Percentiles rank a stretch among this genome's conserved stretches.
These are phyloP conservation scores for Desmodus rotundus DNA, from an alignment of 2,113 vertebrate species.

Conservation along the genomic window DNA sequence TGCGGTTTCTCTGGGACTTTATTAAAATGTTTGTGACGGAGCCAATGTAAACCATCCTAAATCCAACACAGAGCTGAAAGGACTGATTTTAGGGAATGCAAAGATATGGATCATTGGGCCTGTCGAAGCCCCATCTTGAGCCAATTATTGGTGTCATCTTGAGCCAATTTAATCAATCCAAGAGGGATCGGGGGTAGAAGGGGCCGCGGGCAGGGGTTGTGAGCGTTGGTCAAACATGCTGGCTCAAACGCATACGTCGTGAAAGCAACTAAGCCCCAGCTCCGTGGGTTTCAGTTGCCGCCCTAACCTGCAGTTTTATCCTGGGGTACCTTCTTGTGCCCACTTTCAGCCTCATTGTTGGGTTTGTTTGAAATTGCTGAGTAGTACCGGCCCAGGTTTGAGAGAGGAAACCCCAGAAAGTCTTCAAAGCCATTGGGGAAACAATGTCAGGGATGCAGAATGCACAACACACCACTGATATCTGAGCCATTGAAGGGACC, in stretches of 20 bases:
- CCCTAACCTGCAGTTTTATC: conserved; percentile 42
- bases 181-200: conserved; percentile 85
- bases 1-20: conserved; percentile 93
- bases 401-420: not conserved
- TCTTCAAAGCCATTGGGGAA: conserved; percentile 24
- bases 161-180: conserved; percentile 99
- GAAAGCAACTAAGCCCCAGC: conserved; percentile 66
- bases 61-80: conserved; percentile 95
- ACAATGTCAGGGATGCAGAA: not conserved
- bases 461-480: not conserved
- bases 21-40: conserved; percentile 95
- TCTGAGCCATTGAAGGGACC: not conserved
- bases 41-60: conserved; percentile 99
- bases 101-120: conserved; percentile 99
- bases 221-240: conserved; percentile 95
- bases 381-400: not conserved
- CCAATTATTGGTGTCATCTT: conserved; percentile 99
- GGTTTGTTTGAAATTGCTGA: conserved; percentile 30
- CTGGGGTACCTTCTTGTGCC: not conserved
- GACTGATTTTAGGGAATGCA: conserved; percentile 92
- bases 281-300: conserved; percentile 55
- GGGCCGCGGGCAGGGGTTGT: conserved; percentile 85
- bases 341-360: not conserved
- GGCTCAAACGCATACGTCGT: conserved; percentile 81
- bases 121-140: conserved; percentile 95